Conservation (phyloP, 2,888 invertebrate genomes). For the Agonopterix subpropinquella region DNA sequence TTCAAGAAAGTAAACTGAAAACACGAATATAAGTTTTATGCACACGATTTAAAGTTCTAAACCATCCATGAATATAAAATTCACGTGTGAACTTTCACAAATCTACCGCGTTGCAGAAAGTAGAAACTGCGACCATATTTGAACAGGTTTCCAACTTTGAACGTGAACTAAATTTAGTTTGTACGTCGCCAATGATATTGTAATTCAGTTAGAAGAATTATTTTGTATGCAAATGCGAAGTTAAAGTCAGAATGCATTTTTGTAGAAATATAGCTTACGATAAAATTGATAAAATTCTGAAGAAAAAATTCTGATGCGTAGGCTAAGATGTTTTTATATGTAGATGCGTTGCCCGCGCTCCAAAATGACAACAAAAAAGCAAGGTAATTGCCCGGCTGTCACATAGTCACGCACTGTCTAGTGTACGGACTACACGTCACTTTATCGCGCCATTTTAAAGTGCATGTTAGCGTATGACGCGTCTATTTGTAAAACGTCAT, state of each 20-base stretch:
- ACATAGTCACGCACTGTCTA: too few relatives aligned
- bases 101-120: slow-evolving; percentile 7
- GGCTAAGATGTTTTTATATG: too few relatives aligned
- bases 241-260: neutral
- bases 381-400: too few relatives aligned
- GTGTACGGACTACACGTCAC: too few relatives aligned
- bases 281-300: too few relatives aligned
- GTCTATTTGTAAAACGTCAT: too few relatives aligned
- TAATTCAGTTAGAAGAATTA: slow-evolving; percentile 1
- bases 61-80: slow-evolving; percentile 7
- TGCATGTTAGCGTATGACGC: too few relatives aligned
- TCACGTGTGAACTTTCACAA: slow-evolving; percentile 7
- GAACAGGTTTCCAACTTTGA: slow-evolving; percentile 4
- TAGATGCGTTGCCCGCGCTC: too few relatives aligned
- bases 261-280: neutral
- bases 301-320: too few relatives aligned
- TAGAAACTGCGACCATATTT: slow-evolving; percentile 5
- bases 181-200: slow-evolving; percentile 3
- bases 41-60: slow-evolving; percentile 6
- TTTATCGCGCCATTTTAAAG: too few relatives aligned
- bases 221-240: slow-evolving; percentile 3
- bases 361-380: too few relatives aligned
- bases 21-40: slow-evolving; percentile 1
- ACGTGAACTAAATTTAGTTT: slow-evolving; percentile 8
- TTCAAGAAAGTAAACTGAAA: slow-evolving; percentile 1